phyloP scores from a whole-genome alignment of 2,888 invertebrate genomes.

The Temnothorax unifasciatus region DNA sequence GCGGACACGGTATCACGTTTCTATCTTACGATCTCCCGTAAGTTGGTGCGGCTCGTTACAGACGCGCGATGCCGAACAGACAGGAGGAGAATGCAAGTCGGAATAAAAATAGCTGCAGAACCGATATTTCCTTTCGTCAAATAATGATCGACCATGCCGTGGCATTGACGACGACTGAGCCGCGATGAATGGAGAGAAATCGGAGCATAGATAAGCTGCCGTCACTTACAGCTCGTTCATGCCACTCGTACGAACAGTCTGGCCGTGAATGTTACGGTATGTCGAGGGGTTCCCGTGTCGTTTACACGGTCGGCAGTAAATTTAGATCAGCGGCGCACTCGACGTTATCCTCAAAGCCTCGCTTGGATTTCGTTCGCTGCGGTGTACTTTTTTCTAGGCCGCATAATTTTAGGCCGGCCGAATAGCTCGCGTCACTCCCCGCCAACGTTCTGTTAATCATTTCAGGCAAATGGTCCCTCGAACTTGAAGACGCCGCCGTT shows the following conservation, averaged over 20 bases:
- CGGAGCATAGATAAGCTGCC: constrained; percentile 77
- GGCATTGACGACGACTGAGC: constrained; percentile 55
- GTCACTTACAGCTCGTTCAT: constrained; percentile 74
- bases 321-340: constrained; percentile 77
- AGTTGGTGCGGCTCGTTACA: constrained; percentile 57
- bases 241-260: constrained; percentile 72
- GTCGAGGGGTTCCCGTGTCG: constrained; percentile 73
- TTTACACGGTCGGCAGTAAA: constrained; percentile 76
- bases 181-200: constrained; percentile 72
- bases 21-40: constrained; percentile 67
- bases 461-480: constrained; percentile 70
- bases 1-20: constrained; percentile 61
- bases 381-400: constrained; percentile 64
- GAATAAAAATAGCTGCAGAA: constrained; percentile 17
- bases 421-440: constrained; percentile 35
- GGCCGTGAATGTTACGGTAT: constrained; percentile 77
- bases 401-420: constrained; percentile 70
- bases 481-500: constrained; percentile 49
- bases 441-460: constrained; percentile 71
- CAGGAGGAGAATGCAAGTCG: constrained; percentile 15
- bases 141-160: constrained; percentile 8
- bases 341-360: constrained; percentile 72
- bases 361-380: constrained; percentile 65
- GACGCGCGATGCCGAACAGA: constrained; percentile 53
- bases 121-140: not conserved